phyloP scores from a whole-genome alignment of 2,888 invertebrate genomes.

The Leptinotarsa tumamoca region DNA sequence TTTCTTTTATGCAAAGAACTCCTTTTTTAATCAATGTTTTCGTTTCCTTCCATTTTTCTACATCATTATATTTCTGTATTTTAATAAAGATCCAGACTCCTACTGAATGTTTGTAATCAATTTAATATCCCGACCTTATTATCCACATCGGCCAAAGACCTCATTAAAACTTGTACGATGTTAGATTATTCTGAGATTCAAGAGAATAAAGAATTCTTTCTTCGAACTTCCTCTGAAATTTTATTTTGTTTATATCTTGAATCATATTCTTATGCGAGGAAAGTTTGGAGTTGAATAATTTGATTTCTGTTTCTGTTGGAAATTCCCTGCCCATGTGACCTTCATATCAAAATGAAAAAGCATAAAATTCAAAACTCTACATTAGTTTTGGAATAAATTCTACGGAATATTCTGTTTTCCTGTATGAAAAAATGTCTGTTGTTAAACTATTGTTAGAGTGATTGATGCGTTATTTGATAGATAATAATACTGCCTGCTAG shows the following conservation, averaged over 20 bases:
- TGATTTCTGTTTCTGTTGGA: too few relatives aligned
- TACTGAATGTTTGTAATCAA: conserved; percentile 12
- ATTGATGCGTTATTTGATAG: too few relatives aligned
- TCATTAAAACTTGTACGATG: conserved; percentile 14
- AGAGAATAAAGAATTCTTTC: conserved; percentile 16
- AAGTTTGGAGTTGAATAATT: neutral
- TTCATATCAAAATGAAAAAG: too few relatives aligned
- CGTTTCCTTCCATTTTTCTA: neutral
- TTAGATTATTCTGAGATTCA: conserved; percentile 14
- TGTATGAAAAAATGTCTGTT: too few relatives aligned
- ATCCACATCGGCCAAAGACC: conserved; percentile 22
- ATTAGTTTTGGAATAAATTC: too few relatives aligned
- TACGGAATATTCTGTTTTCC: too few relatives aligned
- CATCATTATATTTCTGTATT: neutral
- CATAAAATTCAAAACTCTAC: too few relatives aligned
- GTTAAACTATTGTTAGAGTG: too few relatives aligned
- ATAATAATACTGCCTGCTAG: too few relatives aligned
- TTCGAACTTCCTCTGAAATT: conserved; percentile 10
- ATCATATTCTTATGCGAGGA: neutral
- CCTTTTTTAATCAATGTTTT: too few relatives aligned
- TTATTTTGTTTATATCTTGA: conserved; percentile 1
- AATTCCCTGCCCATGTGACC: too few relatives aligned
- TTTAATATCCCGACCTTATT: conserved; percentile 19
- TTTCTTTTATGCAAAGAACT: too few relatives aligned
- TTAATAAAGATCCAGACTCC: neutral